Percentiles rank a stretch among this genome's conserved stretches.
These are phyloP conservation scores for Ophraella communa DNA, from an alignment of 2,888 invertebrate species.

Conservation along the genomic window DNA sequence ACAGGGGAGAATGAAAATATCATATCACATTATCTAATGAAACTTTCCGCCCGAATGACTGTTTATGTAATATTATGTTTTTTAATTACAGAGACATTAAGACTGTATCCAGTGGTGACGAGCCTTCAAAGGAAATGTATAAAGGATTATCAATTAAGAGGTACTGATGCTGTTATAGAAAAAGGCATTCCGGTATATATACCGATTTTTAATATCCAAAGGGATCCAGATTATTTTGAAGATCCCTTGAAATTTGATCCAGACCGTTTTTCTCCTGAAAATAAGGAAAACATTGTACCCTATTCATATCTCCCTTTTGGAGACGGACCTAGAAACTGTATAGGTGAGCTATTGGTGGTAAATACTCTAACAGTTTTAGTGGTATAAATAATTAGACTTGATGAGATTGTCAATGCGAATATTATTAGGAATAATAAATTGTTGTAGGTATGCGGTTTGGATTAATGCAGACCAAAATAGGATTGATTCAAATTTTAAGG, in stretches of 20 bases:
- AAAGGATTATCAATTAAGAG: conserved; percentile 42
- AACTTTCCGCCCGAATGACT: too few species aligned
- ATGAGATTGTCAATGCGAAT: too few species aligned
- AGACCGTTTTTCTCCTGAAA: conserved; percentile 60
- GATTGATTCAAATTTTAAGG: conserved; percentile 29
- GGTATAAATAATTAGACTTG: too few species aligned
- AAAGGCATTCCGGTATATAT: conserved; percentile 41
- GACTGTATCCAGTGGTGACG: conserved; percentile 42
- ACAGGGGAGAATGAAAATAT: too few species aligned
- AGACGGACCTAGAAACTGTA: conserved; percentile 66
- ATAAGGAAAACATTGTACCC: conserved; percentile 62
- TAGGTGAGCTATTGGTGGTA: too few species aligned
- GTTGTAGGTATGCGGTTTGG: conserved; percentile 38
- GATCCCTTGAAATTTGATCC: conserved; percentile 45
- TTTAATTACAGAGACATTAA: conserved; percentile 35
- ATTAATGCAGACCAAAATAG: conserved; percentile 38
- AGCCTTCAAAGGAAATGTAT: conserved; percentile 39
- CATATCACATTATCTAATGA: too few species aligned
- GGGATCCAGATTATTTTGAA: conserved; percentile 43
- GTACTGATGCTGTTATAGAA: conserved; percentile 40
- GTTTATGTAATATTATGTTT: not conserved
- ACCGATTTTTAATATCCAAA: conserved; percentile 37
- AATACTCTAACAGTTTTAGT: too few species aligned
- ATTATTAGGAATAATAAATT: not conserved
- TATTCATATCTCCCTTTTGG: conserved; percentile 68